These are phyloP conservation scores for Ornithoptera priamus DNA, from an alignment of 2,888 invertebrate genomes.

Conservation along the genomic window DNA sequence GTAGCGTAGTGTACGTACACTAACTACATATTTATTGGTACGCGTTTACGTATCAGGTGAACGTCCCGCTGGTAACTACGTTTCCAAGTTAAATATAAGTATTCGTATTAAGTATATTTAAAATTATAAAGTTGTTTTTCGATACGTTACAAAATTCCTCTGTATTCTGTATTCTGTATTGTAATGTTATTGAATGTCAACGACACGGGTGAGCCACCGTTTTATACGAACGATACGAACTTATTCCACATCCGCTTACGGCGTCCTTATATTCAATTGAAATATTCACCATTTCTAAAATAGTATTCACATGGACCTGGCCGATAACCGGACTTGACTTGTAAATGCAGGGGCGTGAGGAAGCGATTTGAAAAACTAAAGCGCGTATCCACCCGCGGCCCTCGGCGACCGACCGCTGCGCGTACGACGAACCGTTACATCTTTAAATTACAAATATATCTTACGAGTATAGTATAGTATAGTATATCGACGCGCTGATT, in stretches of 20 bases:
- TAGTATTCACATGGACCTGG: conserved; percentile 1
- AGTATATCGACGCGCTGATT: neutral
- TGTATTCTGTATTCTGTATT: neutral
- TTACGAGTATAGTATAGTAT: too few relatives aligned
- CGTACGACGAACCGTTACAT: conserved; percentile 6
- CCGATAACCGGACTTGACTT: conserved; percentile 25
- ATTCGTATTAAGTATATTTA: too few relatives aligned
- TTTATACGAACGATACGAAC: conserved; percentile 5
- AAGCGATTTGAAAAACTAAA: conserved; percentile 23
- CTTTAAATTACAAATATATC: conserved; percentile 15
- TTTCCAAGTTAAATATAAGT: too few relatives aligned
- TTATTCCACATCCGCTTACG: neutral
- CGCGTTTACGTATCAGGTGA: too few relatives aligned
- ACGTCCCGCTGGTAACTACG: too few relatives aligned
- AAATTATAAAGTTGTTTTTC: too few relatives aligned
- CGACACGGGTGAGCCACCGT: neutral
- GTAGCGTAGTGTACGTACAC: too few relatives aligned
- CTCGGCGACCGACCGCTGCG: conserved; percentile 10
- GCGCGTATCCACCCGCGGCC: conserved; percentile 5
- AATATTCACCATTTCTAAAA: conserved; percentile 21
- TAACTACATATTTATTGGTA: too few relatives aligned
- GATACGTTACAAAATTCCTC: neutral
- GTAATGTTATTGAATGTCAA: neutral
- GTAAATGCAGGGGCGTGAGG: conserved; percentile 17
- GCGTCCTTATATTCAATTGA: conserved; percentile 17